Conservation (phyloP, 2,113 vertebrate genomes). For the Hystrix brachyura region DNA sequence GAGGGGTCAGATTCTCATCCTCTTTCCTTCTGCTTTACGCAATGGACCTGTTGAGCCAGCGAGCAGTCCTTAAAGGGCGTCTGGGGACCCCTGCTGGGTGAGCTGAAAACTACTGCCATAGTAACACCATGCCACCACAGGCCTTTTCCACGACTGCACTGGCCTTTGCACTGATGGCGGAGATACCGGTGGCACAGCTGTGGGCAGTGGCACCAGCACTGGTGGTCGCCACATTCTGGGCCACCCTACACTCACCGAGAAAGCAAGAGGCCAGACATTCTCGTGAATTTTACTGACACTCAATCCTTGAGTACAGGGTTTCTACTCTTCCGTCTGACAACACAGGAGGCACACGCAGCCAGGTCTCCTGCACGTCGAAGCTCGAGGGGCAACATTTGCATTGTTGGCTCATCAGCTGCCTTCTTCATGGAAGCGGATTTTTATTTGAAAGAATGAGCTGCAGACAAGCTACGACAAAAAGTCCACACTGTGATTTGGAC, state of each 20-base stretch:
- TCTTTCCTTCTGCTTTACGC: not conserved
- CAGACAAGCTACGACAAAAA: not conserved
- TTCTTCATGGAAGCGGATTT: not conserved
- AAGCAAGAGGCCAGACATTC: not conserved
- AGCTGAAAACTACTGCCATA: not conserved
- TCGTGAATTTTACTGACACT: not conserved
- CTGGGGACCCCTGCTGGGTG: too few species aligned
- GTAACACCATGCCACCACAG: not conserved
- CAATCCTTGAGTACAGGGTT: not conserved
- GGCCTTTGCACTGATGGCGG: not conserved
- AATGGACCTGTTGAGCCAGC: not conserved
- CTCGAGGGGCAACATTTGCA: rapidly evolving
- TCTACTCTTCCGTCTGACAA: not conserved
- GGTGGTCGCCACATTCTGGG: not conserved
- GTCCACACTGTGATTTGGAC: not conserved
- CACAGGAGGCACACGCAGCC: not conserved
- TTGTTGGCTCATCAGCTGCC: not conserved
- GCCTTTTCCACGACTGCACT: not conserved
- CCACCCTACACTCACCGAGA: not conserved
- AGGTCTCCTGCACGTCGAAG: not conserved
- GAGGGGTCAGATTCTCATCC: not conserved
- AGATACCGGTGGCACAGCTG: not conserved
- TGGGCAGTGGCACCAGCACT: not conserved
- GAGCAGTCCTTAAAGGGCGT: not conserved
- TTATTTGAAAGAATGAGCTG: not conserved